phyloP scores from a whole-genome alignment of 2,113 vertebrate species.

The Mystacornis crossleyi region DNA sequence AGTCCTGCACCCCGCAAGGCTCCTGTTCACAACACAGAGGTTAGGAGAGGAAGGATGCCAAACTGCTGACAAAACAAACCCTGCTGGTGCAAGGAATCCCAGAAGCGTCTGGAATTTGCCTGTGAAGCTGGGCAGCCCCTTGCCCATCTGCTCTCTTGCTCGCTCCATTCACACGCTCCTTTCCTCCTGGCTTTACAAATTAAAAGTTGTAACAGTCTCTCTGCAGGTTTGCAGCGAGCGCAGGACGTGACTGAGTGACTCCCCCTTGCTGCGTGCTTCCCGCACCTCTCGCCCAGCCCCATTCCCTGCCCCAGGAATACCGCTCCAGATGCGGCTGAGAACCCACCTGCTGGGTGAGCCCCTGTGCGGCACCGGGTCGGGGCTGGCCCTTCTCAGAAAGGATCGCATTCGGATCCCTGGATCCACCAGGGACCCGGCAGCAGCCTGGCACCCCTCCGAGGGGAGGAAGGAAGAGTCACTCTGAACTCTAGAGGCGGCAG shows the following conservation, averaged over 20 bases:
- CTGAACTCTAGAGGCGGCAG: neutral
- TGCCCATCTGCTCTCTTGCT: neutral
- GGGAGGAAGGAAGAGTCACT: neutral
- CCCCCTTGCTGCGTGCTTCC: neutral
- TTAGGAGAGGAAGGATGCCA: conserved; percentile 32
- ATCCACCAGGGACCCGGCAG: neutral
- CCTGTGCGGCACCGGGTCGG: neutral
- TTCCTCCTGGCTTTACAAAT: neutral
- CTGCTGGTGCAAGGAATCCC: conserved; percentile 43
- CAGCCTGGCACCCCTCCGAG: neutral
- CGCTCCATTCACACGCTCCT: neutral
- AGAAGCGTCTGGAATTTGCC: conserved; percentile 35
- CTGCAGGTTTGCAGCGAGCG: neutral
- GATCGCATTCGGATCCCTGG: neutral
- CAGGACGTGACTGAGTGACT: neutral
- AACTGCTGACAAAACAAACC: conserved; percentile 26
- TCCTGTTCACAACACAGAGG: neutral
- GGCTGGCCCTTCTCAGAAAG: neutral
- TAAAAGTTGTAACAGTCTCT: neutral
- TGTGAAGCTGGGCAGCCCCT: conserved; percentile 12
- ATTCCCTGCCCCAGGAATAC: neutral
- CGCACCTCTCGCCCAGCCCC: accelerated
- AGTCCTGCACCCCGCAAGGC: neutral
- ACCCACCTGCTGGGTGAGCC: conserved; percentile 9
- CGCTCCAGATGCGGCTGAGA: accelerated